Conservation (phyloP, 2,113 vertebrate species). For the Sialia sialis region DNA sequence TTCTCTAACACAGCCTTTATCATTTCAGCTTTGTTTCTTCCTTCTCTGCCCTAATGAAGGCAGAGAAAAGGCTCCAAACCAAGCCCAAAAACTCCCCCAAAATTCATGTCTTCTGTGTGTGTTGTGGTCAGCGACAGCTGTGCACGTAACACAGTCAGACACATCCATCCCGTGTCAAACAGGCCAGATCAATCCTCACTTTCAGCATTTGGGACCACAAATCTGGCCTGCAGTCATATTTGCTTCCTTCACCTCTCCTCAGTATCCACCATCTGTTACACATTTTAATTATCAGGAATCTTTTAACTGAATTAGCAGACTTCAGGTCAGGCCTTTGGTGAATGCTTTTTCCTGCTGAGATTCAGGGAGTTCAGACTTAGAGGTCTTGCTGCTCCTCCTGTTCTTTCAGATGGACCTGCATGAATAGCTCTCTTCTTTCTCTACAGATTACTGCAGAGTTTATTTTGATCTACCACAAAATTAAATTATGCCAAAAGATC, state of each 20-base stretch:
- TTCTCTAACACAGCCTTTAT: neutral
- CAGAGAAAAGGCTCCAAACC: neutral
- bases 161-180: neutral
- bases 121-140: neutral
- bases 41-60: neutral
- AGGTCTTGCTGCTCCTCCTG: neutral
- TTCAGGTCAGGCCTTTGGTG: neutral
- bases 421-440: neutral
- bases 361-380: neutral
- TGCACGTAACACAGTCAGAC: neutral
- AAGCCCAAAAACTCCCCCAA: neutral
- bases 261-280: neutral
- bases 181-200: neutral
- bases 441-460: neutral
- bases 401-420: neutral
- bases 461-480: neutral
- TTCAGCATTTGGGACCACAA: neutral
- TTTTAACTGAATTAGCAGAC: neutral
- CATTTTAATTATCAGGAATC: neutral
- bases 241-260: neutral
- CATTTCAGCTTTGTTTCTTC: neutral
- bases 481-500: neutral
- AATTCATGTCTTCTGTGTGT: rapidly evolving
- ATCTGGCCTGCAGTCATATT: neutral
- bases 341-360: neutral